Base-by-base conservation (phyloP, 35 echinoderm and acorn worm genomes). In the Amphiura filiformis region DNA sequence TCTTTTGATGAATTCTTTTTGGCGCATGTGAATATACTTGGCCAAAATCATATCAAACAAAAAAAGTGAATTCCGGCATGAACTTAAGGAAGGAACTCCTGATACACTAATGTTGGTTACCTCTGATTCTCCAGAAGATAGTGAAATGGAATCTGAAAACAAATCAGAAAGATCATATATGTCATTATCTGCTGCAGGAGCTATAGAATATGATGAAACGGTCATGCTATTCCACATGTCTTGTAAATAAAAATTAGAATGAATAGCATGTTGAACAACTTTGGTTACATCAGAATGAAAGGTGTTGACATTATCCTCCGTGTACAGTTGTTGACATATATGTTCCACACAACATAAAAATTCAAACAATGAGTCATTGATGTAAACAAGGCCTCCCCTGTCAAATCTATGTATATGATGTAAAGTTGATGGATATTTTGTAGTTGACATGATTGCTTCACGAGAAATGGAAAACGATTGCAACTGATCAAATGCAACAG, bases 161-260 rank as follows among this genome's bases (percentile, higher is more conserved):
- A 15, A 70, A 18, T 26, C 7, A 26, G 61, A 3, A 70, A 70
- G 26, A 70, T 11, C 9, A 70, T 23, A 18, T 13, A 70, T 2
- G 61, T 11, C 9, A 70, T 70, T 23, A 47, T 17, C 17, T 47
- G 41, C 4, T 4, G 41, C 17, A 9, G 41, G 41, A 26, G 9
- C 7, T 23, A 13, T 30, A 4, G 11, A 70, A 2, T 26, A 3
- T 13, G 26, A 11, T 70, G 7, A 18, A 2, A 70, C 61, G 61
- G 61, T 70, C 26, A 5, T 15, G 15, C 17, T 13, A 13, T 23
- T 30, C 7, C 15, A 70, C 61, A 70, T 70, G 15, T 5, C 2
- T 30, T 70, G 61, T n/a, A 70, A 70, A 70, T 70, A 70, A 70
- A 70, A 70, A n/a, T 70, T 70, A 15, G 61, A 70, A 70, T 70